Evolutionary conservation across 2,888 invertebrate genomes (phyloP), one percentile per base, ranked within the genome.

Genomic region (Catotricha subobsoleta): DNA sequence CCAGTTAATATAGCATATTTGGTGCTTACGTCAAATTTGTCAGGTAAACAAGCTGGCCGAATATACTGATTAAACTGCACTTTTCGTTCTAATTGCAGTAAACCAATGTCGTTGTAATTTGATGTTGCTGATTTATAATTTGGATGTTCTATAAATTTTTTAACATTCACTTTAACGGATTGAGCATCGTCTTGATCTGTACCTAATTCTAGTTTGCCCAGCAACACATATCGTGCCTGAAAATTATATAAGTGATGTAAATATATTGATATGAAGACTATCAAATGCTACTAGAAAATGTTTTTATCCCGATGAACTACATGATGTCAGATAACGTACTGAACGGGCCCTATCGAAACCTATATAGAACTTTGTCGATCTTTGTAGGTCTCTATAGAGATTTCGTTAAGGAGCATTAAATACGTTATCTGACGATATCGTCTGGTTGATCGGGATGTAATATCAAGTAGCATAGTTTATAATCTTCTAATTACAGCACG

Each of bases 81-180:
- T 1, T 50, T 48, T 1, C 52, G 48, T 10, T 56, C 54, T 27
- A 73, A 50, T 43, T 58, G 54, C 9, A 72, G 48, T 7, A 73
- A 50, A 1, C 66, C 71, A 16, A 74, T 67, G 50, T 73, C 73
- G 49, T 72, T 64, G 50, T 67, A 69, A 19, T 61, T 51, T 1
- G 59, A n/a, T n/a, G n/a, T 54, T 2, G 61, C 55, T 2, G 54
- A 49, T 2, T 51, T 51, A 49, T 67, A 69, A 1, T 56, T 46
- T 0, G 66, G 66, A 52, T 70, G 67, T 9, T n/a, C n/a, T n/a
- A 56, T 46, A 10, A 59, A 50, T 16, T 50, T 47, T 37, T 54
- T 50, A 7, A 47, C 48, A 21, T 66, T 53, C 1, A 39, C 36
- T 28, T 58, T 54, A 23, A 59, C 55, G 21, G 54, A 53, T 0